Evolutionary conservation across 2,113 vertebrate genomes (phyloP).

Genomic region (Pongo abelii): DNA sequence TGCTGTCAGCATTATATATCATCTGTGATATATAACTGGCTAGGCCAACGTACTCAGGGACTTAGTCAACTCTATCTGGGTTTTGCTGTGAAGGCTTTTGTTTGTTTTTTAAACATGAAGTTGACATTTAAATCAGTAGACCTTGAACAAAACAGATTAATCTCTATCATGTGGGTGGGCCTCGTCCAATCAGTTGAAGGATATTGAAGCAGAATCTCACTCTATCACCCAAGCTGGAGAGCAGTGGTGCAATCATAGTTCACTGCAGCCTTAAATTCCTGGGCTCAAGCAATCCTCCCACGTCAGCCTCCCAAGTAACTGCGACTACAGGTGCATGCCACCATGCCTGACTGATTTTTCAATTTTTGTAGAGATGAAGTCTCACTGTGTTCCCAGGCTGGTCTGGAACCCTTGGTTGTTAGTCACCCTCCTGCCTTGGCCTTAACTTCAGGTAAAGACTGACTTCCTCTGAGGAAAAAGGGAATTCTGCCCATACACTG

Average conservation of each 20-base stretch:
- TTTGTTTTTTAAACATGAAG: neutral
- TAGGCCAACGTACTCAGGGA: neutral
- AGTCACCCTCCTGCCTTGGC: too few relatives aligned
- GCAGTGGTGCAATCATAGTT: too few relatives aligned
- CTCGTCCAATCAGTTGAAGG: neutral
- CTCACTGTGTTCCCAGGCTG: too few relatives aligned
- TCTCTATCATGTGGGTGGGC: neutral
- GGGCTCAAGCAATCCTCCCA: too few relatives aligned
- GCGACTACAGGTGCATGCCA: too few relatives aligned
- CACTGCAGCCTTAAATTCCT: too few relatives aligned
- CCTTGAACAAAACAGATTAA: neutral
- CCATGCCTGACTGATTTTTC: fast-evolving
- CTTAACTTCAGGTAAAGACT: neutral
- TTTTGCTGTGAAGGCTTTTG: neutral
- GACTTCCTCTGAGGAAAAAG: neutral
- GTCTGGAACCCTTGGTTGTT: too few relatives aligned
- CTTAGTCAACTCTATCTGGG: neutral
- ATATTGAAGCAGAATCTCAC: too few relatives aligned
- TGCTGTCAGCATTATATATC: neutral
- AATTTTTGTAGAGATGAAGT: too few relatives aligned
- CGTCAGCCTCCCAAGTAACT: too few relatives aligned
- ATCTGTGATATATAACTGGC: neutral
- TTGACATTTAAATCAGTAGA: neutral
- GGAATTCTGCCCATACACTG: neutral
- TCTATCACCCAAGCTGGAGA: too few relatives aligned